Base-by-base conservation (phyloP, 1,140 invertebrate genomes). In the Eurosta solidaginis region DNA sequence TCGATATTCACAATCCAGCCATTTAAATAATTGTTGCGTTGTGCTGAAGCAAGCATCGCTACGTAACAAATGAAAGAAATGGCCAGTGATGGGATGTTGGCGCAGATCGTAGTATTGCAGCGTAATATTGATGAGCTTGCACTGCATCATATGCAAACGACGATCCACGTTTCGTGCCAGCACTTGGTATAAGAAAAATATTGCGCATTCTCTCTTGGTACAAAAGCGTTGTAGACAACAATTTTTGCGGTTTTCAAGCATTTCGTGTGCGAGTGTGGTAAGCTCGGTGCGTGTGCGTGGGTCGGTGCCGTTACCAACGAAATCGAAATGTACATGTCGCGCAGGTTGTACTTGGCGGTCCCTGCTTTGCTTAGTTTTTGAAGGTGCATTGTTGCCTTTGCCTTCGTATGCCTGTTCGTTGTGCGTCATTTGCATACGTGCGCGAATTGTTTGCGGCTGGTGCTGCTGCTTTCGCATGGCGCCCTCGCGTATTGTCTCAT, bases 191-290 rank as follows among this genome's bases (percentile, higher is more conserved):
- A 68, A 29, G 29, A 68, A 68, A 14, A 5, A 42, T 9, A 33
- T 12, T 4, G 29, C 12, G 20, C 59, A 68, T 3, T 33, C 9
- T 1, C 59, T 25, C 12, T 36, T 20, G 20, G n/a, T 27, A 27
- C 42, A 40, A 40, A 75, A 75, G 9, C 45, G 40, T 29, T 40
- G 36, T 17, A 75, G 45, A 6, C 74, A 75, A 25, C 36, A 75
- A 17, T 75, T 75, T 44, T 75, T 75, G 40, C 44, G 27, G n/a
- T 75, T 44, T 27, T 40, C n/a, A 7, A 75, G 45, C 17, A 75
- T n/a, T 47, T 75, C 10, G 0, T 75, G 29, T 27, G 40, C n/a
- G 4, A 75, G 1, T 25, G n/a, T 27, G 22, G n/a, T n/a, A 20
- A 75, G 25, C 40, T 75, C 36, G 5, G 20, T 42, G 6, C 25